These are phyloP conservation scores for Diadema setosum DNA, from an alignment of 35 echinoderm and acorn worm genomes.

Conservation along the genomic window DNA sequence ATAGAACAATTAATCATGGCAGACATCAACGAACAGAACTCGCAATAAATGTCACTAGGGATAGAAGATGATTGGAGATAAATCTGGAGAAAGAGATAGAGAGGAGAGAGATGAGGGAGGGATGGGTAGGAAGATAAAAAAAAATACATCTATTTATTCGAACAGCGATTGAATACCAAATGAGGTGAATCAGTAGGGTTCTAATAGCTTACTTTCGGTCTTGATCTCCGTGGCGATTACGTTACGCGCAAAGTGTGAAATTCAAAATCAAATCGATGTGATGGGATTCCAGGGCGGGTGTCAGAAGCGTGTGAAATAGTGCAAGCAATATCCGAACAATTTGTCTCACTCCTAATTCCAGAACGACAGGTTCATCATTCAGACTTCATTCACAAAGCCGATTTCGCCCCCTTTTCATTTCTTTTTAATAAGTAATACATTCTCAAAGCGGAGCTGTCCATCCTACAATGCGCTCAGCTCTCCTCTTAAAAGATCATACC, in stretches of 20 bases:
- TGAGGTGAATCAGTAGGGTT: not conserved
- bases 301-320: no score
- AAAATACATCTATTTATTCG: not conserved
- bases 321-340: no score
- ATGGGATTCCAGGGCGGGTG: no score
- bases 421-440: no score
- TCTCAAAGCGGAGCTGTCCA: no score
- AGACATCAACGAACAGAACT: not conserved
- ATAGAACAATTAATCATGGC: constrained; percentile 15
- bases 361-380: no score
- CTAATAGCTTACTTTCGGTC: not conserved
- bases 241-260: constrained; percentile 4
- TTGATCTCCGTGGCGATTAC: not conserved
- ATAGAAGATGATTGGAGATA: no score
- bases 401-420: no score
- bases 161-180: not conserved
- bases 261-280: not conserved
- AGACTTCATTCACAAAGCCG: no score
- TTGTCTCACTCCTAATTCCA: no score
- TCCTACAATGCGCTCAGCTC: no score
- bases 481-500: no score
- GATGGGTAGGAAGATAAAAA: not conserved
- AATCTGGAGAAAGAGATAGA: not conserved
- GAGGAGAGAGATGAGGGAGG: not conserved
- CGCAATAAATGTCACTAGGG: not conserved